Base-by-base conservation (phyloP, 1,140 invertebrate species). In the Caenorhabditis brenneri region DNA sequence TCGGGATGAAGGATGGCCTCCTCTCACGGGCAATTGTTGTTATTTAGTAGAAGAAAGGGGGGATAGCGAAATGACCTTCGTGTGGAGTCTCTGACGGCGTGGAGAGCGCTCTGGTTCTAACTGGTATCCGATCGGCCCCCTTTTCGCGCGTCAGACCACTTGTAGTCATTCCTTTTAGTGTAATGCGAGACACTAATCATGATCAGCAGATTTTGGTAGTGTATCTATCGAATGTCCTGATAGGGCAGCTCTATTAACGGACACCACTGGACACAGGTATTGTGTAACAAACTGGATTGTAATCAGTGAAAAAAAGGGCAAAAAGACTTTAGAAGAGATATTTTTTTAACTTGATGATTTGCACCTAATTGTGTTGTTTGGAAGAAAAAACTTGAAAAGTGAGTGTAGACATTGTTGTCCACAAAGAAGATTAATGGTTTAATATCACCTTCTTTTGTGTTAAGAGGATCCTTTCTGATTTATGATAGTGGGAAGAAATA, bases 181-280 rank as follows among this genome's bases (percentile, higher is more conserved):
- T 42, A 42, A 42, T 7, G 33, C 65, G 65, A 74, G 36, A 74
- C 33, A 74, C 36, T 42, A 24, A 74, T 74, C 65, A 74, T 74
- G 65, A 74, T 74, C 65, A 74, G 36, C 33, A 74, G 65, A 74
- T 74, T 74, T 39, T 74, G 36, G 65, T 74, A 19, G 29, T 65
- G 31, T 33, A 31, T 74, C 12, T 42, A n/a, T n/a, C n/a, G n/a
- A n/a, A 24, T 74, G 65, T 74, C 65, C 65, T 74, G 33, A 74
- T 74, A 39, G n/a, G 36, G 65, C 36, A 46, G 65, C 58, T 65
- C 58, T 65, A 65, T 65, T 65, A 65, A 65, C 19, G 31, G 58
- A 65, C 58, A 65, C 58, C 27, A 27, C 53, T 27, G 53, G 53
- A 51, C 48, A 51, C 31, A 65, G 29, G 31, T 65, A 51, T 51